Base-by-base conservation (phyloP, 2,797 vertebrate genomes). In the Semotilus atromaculatus region DNA sequence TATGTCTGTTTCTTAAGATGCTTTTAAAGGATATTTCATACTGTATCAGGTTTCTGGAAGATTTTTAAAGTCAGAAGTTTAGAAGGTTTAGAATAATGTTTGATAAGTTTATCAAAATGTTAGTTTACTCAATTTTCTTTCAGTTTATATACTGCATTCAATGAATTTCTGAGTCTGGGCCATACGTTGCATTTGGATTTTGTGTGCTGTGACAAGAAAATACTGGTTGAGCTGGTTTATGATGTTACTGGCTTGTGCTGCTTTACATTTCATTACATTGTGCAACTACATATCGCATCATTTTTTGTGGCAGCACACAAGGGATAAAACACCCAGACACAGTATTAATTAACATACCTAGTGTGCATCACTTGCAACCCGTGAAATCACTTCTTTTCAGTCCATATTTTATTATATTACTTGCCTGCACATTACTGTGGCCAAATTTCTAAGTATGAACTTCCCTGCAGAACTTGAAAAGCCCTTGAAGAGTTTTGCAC, bases 271-370 rank as follows among this genome's bases (percentile, higher is more conserved):
- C 1, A 8, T 19, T 29, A 11, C 43, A 48, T 48, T 29, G 16
- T 29, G 26, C n/a, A 29, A 72, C 34, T 36, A 45, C 4, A 4
- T 45, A 29, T 45, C 43, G 40, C 26, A 18, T 18, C 4, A 72
- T 19, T 48, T 26, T 48, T n/a, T 29, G 26, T 29, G 18, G 43
- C 9, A 48, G 0, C 7, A 72, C 18, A 3, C 18, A 73, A 5
- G 18, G 31, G 18, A 34, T 74, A 34, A 51, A 73, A 31, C 11
- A 11, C 26, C 21, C 18, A 51, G 71, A 73, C 1, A 1, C n/a
- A n/a, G 71, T 45, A 74, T 48, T 29, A 74, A 13, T 74, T 51
- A 31, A 74, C 71, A 73, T 45, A 51, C 5, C 26, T 21, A 73
- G 16, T 73, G 18, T 21, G 5, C 29, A 74, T 23, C 45, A 31